Evolutionary conservation across 2,888 invertebrate genomes (phyloP), one percentile per base, ranked within the genome.

Genomic region (Dioctria linearis): DNA sequence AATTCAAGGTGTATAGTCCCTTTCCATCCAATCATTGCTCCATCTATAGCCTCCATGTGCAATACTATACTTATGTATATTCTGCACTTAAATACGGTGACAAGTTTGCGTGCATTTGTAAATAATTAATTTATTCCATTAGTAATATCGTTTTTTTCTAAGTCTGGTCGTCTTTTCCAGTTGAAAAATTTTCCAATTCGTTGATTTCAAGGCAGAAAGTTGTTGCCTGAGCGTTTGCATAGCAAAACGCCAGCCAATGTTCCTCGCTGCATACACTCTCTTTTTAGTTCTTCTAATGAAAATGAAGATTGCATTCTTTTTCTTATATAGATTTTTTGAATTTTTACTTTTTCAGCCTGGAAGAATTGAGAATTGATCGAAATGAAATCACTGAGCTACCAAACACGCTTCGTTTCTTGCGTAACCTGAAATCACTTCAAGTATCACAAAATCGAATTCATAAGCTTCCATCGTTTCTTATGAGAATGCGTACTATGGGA

Each of bases 351-450:
- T 91, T 61, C 90, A 95, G 95, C 87, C 90, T 95, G 86, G 92
- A 92, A 86, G 94, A 94, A 88, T 88, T 95, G 82, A 91, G 93
- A 84, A 90, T 94, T 84, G 94, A 93, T 89, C 92, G 93, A 88
- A 95, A 95, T 92, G 92, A 92, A 86, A 89, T 95, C 84, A 91
- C 90, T 85, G 91, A 92, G 69, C 86, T 95, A 84, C 92, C 92
- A 49, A 90, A 91, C 83, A 90, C 91, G 84, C 89, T 92, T 85
- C 90, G 92, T 84, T 90, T 90, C 82, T 89, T 94, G 84, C 91
- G 90, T 82, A 90, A 91, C 82, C 89, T 95, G 84, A 90, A 91
- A 83, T 90, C 89, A 73, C 89, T 95, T 80, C 91, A 91, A 81
- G 91, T 93, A 80, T 90, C 91, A 82, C 90, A 90, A 85, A 92